phyloP scores from a whole-genome alignment of 2,797 vertebrate species.

The Poecilia velifera region DNA sequence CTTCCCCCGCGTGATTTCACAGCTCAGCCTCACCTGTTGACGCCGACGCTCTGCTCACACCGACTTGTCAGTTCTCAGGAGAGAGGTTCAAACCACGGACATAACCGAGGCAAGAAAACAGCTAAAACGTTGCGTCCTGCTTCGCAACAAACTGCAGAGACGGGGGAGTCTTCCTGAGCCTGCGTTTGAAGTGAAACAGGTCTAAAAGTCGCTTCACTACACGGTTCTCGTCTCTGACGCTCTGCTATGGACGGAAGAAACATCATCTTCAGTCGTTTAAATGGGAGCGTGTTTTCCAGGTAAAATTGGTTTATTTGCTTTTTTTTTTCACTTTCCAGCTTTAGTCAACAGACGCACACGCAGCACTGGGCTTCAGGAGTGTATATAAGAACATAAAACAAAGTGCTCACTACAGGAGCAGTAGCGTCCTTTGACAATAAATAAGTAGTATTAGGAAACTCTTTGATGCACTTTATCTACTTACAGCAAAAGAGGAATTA shows the following conservation, averaged over 20 bases:
- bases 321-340: neutral
- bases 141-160: neutral
- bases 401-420: neutral
- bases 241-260: neutral
- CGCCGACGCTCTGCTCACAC: conserved; percentile 28
- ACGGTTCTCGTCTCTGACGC: neutral
- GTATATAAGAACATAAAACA: neutral
- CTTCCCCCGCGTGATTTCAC: conserved; percentile 39
- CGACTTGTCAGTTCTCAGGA: conserved; percentile 21
- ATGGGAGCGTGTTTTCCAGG: conserved; percentile 38
- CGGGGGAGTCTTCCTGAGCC: fast-evolving
- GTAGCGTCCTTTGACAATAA: neutral
- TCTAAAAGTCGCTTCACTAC: neutral
- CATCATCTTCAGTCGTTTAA: neutral
- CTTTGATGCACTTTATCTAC: neutral
- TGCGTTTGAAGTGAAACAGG: conserved; percentile 42
- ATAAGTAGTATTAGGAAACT: neutral
- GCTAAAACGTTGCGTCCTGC: neutral
- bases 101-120: neutral
- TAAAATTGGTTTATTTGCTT: conserved; percentile 34
- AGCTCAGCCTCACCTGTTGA: conserved; percentile 69
- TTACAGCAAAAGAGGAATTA: conserved; percentile 10
- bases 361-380: conserved; percentile 7
- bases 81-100: conserved; percentile 26
- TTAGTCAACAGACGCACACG: neutral